Evolutionary conservation across 2,797 vertebrate genomes (phyloP).

Genomic region (Thamnophis elegans): DNA sequence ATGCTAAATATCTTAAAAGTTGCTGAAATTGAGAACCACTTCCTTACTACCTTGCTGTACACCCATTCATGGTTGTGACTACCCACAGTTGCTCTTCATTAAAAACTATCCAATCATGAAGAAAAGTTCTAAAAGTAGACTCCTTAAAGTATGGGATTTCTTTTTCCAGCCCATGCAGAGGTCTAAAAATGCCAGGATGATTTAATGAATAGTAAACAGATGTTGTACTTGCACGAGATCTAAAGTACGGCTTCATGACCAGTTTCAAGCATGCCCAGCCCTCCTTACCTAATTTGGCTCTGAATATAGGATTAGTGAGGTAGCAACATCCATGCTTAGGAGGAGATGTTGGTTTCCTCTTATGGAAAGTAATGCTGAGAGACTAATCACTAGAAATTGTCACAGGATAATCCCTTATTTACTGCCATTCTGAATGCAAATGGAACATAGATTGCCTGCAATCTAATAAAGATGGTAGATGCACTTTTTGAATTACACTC

Average conservation of each 20-base stretch:
- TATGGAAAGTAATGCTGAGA: background rate
- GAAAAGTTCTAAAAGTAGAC: background rate
- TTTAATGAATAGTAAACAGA: background rate
- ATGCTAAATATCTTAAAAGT: background rate
- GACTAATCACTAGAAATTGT: background rate
- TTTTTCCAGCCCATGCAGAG: background rate
- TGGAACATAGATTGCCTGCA: background rate
- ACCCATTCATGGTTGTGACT: background rate
- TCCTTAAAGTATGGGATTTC: background rate
- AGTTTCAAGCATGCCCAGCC: background rate
- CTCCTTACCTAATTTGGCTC: background rate
- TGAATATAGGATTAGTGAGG: background rate
- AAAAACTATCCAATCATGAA: background rate
- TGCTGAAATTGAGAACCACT: background rate
- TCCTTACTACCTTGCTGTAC: background rate
- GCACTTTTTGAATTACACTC: background rate
- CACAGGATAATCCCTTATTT: background rate
- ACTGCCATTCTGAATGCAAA: background rate
- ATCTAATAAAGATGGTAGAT: background rate
- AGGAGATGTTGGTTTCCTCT: background rate
- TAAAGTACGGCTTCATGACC: background rate
- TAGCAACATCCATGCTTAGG: background rate
- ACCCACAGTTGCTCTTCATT: background rate
- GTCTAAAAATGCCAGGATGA: background rate
- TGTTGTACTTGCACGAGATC: background rate